Evolutionary conservation across 1,140 invertebrate species (phyloP).

Genomic region (Holotrichia oblita): DNA sequence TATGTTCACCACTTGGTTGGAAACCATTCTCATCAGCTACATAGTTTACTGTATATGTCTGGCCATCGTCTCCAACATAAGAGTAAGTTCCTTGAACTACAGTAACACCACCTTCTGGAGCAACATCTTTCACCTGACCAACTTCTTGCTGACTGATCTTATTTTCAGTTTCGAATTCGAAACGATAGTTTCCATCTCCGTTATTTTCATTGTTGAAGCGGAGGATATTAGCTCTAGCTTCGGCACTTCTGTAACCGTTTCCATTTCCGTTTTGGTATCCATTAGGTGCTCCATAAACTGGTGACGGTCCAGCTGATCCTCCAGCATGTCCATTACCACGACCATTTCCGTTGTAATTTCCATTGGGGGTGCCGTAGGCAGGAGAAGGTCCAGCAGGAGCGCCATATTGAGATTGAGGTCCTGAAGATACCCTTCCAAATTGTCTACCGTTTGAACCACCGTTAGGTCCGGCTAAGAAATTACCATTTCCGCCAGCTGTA

Average conservation of each 20-base stretch:
- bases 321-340: neutral
- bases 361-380: neutral
- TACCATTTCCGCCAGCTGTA: slow-evolving; percentile 20
- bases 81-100: slow-evolving; percentile 69
- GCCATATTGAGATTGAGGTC: neutral
- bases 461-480: slow-evolving; percentile 7
- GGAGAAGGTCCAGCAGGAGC: neutral
- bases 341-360: neutral
- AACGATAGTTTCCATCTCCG: slow-evolving; percentile 65
- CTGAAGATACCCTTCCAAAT: too few species aligned
- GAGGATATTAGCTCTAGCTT: slow-evolving; percentile 55
- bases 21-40: slow-evolving; percentile 65
- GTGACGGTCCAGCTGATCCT: neutral
- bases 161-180: slow-evolving; percentile 65
- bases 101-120: slow-evolving; percentile 23
- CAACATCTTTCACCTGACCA: slow-evolving; percentile 20
- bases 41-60: slow-evolving; percentile 69
- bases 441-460: neutral
- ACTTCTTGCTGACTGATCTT: slow-evolving; percentile 59
- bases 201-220: slow-evolving; percentile 64
- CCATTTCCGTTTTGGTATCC: neutral
- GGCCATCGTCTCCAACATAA: slow-evolving; percentile 72
- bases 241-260: neutral
- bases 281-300: slow-evolving; percentile 15
- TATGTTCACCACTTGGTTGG: slow-evolving; percentile 46